Evolutionary conservation across 2,888 invertebrate species (phyloP).

Genomic region (Tigriopus californicus): DNA sequence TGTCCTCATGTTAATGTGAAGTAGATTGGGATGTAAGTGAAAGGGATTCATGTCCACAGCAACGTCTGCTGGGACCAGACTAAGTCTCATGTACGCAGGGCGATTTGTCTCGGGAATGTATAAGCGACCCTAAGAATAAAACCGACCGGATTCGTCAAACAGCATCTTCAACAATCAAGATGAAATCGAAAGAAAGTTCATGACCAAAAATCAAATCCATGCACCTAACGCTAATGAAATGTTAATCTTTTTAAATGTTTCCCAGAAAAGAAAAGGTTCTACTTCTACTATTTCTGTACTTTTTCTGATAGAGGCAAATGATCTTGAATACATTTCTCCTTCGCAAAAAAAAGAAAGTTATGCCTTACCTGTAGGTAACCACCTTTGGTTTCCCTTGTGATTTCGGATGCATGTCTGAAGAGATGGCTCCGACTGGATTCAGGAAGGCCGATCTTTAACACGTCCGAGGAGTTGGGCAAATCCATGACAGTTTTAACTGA

Average conservation of each 20-base stretch:
- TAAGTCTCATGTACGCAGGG: not conserved
- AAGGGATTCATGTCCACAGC: not conserved
- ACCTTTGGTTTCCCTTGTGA: slow-evolving; percentile 4
- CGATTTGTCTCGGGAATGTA: not conserved
- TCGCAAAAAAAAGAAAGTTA: too few relatives aligned
- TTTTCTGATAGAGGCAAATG: too few relatives aligned
- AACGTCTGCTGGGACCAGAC: not conserved
- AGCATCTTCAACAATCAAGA: too few relatives aligned
- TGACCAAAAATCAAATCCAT: too few relatives aligned
- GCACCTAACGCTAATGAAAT: too few relatives aligned
- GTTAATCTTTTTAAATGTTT: too few relatives aligned
- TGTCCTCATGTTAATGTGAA: not conserved
- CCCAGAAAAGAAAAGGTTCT: too few relatives aligned
- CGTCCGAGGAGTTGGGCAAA: not conserved
- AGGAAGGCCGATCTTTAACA: too few relatives aligned
- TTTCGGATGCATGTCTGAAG: not conserved
- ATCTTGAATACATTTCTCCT: too few relatives aligned
- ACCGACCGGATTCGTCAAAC: too few relatives aligned
- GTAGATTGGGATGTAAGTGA: not conserved
- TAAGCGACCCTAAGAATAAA: not conserved
- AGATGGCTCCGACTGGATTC: not conserved
- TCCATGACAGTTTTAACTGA: not conserved
- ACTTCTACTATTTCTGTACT: too few relatives aligned
- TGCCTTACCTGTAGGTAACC: not conserved
- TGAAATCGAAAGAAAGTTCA: too few relatives aligned